Conservation (phyloP, 2,888 invertebrate genomes). For the Tanypteryx hageni region DNA sequence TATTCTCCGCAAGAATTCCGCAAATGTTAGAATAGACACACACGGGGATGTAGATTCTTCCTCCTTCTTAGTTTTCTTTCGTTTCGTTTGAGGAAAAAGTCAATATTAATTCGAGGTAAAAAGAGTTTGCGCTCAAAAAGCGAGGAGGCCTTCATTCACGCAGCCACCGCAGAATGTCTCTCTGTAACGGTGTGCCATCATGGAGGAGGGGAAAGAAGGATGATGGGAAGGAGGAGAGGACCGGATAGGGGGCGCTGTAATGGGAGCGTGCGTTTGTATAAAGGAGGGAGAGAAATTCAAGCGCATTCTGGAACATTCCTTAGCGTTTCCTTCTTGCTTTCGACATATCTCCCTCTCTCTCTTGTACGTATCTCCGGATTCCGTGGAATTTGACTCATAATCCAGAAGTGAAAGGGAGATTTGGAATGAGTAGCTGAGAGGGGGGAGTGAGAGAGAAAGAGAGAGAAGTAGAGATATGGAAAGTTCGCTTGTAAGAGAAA, state of each 20-base stretch:
- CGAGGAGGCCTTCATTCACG: neutral
- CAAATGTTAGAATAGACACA: neutral
- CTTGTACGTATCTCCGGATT: neutral
- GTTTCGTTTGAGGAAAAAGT: neutral
- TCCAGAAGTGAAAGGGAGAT: slow-evolving; percentile 2
- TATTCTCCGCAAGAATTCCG: neutral
- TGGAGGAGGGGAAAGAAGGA: neutral
- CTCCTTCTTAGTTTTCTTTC: neutral
- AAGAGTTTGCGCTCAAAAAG: neutral
- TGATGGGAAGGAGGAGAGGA: too few species aligned
- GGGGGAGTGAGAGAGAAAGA: too few species aligned
- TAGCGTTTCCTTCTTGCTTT: neutral
- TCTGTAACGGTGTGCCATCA: neutral
- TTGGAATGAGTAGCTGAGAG: neutral
- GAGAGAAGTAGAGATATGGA: neutral
- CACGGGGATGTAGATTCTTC: neutral
- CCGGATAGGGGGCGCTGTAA: too few species aligned
- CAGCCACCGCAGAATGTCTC: neutral
- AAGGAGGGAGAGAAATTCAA: neutral
- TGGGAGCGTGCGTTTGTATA: neutral
- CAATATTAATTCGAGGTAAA: neutral
- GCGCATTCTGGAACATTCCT: slow-evolving; percentile 17
- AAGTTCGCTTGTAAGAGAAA: neutral
- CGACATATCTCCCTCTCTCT: neutral
- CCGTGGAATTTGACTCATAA: slow-evolving; percentile 20